phyloP scores from a whole-genome alignment of 2,797 vertebrate species.

The Pteropus rufus region DNA sequence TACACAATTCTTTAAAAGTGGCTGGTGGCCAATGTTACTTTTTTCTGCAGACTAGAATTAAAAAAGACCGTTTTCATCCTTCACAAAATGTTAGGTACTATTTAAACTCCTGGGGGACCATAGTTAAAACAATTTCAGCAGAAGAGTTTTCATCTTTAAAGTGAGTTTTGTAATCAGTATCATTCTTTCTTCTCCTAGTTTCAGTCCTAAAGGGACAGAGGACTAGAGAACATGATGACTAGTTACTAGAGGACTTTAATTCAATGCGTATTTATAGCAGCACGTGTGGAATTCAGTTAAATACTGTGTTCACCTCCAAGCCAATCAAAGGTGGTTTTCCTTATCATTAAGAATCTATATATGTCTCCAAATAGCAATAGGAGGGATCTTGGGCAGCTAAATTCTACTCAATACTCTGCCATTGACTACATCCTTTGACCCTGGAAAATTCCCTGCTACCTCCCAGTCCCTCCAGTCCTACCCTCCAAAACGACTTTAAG shows the following conservation, averaged over 20 bases:
- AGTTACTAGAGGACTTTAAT: background rate
- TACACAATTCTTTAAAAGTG: background rate
- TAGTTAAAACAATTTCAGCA: constrained; percentile 7
- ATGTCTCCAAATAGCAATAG: background rate
- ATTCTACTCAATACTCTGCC: background rate
- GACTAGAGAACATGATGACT: background rate
- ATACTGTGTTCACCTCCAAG: background rate
- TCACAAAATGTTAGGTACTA: background rate
- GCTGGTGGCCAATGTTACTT: background rate
- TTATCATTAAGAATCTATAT: background rate
- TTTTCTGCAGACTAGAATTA: background rate
- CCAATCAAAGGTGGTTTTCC: background rate
- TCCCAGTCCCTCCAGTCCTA: background rate
- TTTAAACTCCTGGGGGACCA: background rate
- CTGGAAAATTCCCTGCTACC: background rate
- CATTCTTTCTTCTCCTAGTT: background rate
- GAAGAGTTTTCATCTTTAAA: background rate
- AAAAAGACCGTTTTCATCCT: background rate
- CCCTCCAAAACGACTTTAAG: background rate
- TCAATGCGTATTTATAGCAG: background rate
- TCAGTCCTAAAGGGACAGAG: background rate
- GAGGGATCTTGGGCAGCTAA: background rate
- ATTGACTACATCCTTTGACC: background rate
- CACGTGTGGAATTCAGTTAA: background rate
- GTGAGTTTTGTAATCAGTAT: background rate